phyloP scores from a whole-genome alignment of 2,888 invertebrate species.

The Unio pictorum region DNA sequence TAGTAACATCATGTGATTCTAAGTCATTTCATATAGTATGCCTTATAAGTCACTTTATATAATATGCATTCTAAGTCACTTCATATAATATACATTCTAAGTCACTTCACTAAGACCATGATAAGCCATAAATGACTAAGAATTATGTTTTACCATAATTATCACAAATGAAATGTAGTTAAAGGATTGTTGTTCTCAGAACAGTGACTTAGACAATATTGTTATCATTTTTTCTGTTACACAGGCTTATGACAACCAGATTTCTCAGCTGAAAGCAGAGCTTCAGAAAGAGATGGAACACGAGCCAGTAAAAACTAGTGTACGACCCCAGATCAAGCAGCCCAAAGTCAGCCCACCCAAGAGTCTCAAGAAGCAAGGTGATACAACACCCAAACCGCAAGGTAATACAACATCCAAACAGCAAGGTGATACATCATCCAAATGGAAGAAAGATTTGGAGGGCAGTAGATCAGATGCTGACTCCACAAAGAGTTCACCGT shows the following conservation, averaged over 20 bases:
- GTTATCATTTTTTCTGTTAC: background rate
- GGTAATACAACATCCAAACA: constrained; percentile 14
- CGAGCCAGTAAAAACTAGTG: constrained; percentile 49
- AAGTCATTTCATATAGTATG: too few relatives aligned
- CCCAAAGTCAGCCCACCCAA: constrained; percentile 60
- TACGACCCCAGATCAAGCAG: constrained; percentile 73
- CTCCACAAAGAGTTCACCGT: constrained; percentile 53
- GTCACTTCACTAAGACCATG: too few relatives aligned
- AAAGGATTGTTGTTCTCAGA: too few relatives aligned
- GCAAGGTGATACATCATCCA: constrained; percentile 13
- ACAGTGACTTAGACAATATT: too few relatives aligned
- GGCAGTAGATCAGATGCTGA: constrained; percentile 56
- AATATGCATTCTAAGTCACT: too few relatives aligned
- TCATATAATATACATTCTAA: too few relatives aligned
- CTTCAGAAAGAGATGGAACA: constrained; percentile 69
- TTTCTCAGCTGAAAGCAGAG: constrained; percentile 65
- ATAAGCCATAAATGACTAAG: too few relatives aligned
- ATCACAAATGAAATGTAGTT: too few relatives aligned
- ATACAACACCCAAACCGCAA: constrained; percentile 26
- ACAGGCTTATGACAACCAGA: constrained; percentile 70
- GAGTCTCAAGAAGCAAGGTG: constrained; percentile 19
- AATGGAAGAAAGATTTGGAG: background rate
- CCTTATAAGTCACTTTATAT: too few relatives aligned
- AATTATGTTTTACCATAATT: too few relatives aligned
- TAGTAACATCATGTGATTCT: too few relatives aligned